Percentiles rank a stretch among this genome's conserved stretches.
Conservation (phyloP, 1,140 invertebrate genomes). For the Scaptodrosophila lebanonensis region DNA sequence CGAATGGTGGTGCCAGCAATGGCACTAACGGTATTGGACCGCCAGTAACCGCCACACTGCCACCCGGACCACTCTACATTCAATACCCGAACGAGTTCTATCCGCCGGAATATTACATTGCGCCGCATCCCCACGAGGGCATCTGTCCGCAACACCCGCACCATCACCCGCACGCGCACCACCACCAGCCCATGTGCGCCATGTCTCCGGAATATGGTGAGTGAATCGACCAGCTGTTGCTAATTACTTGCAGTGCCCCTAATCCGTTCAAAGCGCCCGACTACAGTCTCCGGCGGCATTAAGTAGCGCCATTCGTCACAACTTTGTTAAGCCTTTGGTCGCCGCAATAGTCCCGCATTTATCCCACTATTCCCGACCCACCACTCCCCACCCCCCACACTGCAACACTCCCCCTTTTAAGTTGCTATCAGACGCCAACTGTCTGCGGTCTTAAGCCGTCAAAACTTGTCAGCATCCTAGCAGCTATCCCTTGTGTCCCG, state of each 20-base stretch:
- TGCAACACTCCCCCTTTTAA: too few relatives aligned
- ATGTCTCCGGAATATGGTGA: slow-evolving; percentile 75
- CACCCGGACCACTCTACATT: slow-evolving; percentile 64
- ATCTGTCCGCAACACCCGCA: slow-evolving; percentile 75
- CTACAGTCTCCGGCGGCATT: slow-evolving; percentile 7
- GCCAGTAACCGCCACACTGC: slow-evolving; percentile 24
- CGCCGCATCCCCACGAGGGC: slow-evolving; percentile 71
- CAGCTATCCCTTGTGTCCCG: too few relatives aligned
- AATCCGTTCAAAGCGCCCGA: slow-evolving; percentile 26
- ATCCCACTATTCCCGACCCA: too few relatives aligned
- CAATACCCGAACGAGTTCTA: slow-evolving; percentile 71
- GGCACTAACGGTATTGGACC: slow-evolving; percentile 47
- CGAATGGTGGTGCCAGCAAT: slow-evolving; percentile 32
- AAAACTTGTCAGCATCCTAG: slow-evolving; percentile 19
- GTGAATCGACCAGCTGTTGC: slow-evolving; percentile 22
- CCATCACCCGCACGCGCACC: slow-evolving; percentile 60
- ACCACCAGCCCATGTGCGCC: slow-evolving; percentile 72
- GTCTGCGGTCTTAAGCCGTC: slow-evolving; percentile 44
- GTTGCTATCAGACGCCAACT: slow-evolving; percentile 16
- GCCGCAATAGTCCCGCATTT: too few relatives aligned
- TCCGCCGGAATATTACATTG: slow-evolving; percentile 72
- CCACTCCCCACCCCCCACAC: too few relatives aligned
- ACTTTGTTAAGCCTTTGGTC: slow-evolving; percentile 47
- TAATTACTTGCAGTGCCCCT: slow-evolving; percentile 53
- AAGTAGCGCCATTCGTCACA: slow-evolving; percentile 50